Percentiles rank a stretch among this genome's conserved stretches.
Evolutionary conservation across 1,140 invertebrate genomes (phyloP).

Genomic region (Temnothorax curvispinosus): DNA sequence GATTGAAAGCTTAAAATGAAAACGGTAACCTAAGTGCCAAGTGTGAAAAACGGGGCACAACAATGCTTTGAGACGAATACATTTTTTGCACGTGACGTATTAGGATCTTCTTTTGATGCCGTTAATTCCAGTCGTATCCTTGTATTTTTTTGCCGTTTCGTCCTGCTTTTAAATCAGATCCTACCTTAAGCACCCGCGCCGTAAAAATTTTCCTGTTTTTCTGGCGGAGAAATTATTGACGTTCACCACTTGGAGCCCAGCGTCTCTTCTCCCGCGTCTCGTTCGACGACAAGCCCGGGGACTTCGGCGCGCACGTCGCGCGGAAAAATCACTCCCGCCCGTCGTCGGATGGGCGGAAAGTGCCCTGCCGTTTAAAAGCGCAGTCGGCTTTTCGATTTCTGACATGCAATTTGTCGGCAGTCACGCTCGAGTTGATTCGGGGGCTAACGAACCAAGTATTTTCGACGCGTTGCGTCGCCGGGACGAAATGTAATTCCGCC

Average conservation of each 20-base stretch:
- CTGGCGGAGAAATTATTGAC: neutral
- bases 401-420: slow-evolving; percentile 35
- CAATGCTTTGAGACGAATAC: neutral
- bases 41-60: neutral
- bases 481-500: slow-evolving; percentile 55
- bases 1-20: neutral
- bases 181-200: neutral
- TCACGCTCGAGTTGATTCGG: slow-evolving; percentile 2
- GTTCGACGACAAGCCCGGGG: slow-evolving; percentile 9
- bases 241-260: neutral
- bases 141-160: neutral
- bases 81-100: neutral
- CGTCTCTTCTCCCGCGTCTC: neutral
- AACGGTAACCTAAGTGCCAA: neutral
- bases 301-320: neutral
- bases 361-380: slow-evolving; percentile 4
- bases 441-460: slow-evolving; percentile 53
- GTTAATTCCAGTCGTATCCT: neutral
- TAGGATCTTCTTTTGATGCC: no score
- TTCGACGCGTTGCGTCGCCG: slow-evolving; percentile 25
- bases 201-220: slow-evolving; percentile 16
- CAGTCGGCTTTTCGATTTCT: slow-evolving; percentile 50
- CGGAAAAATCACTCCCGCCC: slow-evolving; percentile 24
- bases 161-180: neutral
- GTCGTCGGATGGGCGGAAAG: neutral